These are phyloP conservation scores for Dendrolimus punctatus DNA, from an alignment of 1,140 invertebrate genomes.

Conservation along the genomic window DNA sequence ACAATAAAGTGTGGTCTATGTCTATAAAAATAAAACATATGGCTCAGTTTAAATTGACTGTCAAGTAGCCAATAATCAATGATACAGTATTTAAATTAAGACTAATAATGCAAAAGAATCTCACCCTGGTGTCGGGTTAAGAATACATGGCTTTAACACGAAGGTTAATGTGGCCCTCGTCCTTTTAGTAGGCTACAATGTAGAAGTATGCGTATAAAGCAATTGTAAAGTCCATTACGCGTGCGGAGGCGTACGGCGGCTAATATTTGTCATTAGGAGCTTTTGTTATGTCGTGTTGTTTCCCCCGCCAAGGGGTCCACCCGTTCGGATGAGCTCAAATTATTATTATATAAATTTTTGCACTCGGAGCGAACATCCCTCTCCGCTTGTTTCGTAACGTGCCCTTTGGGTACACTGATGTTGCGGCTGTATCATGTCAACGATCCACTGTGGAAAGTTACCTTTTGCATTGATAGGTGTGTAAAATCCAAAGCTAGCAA, in stretches of 20 bases:
- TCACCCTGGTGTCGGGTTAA: neutral
- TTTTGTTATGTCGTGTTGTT: slow-evolving; percentile 43
- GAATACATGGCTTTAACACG: slow-evolving; percentile 15
- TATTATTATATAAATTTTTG: slow-evolving; percentile 55
- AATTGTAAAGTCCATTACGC: slow-evolving; percentile 60
- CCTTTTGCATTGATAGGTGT: too few species aligned
- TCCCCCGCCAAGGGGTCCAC: slow-evolving; percentile 37
- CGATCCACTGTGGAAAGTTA: too few species aligned
- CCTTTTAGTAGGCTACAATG: slow-evolving; percentile 35
- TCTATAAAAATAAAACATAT: too few species aligned
- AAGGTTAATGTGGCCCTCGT: slow-evolving; percentile 28
- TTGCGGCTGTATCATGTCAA: slow-evolving; percentile 13
- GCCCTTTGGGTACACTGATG: slow-evolving; percentile 41
- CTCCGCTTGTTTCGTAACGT: slow-evolving; percentile 48
- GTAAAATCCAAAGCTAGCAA: too few species aligned
- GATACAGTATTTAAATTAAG: too few species aligned
- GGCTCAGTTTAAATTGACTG: too few species aligned
- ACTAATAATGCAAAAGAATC: neutral
- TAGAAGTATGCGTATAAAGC: slow-evolving; percentile 35
- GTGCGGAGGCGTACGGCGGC: slow-evolving; percentile 35
- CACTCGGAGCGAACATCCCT: slow-evolving; percentile 35
- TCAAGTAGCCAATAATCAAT: too few species aligned
- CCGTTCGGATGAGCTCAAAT: slow-evolving; percentile 38
- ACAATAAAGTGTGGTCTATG: too few species aligned
- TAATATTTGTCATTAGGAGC: slow-evolving; percentile 62